Evolutionary conservation across 2,888 invertebrate species (phyloP).

Genomic region (Shargacucullia verbasci): DNA sequence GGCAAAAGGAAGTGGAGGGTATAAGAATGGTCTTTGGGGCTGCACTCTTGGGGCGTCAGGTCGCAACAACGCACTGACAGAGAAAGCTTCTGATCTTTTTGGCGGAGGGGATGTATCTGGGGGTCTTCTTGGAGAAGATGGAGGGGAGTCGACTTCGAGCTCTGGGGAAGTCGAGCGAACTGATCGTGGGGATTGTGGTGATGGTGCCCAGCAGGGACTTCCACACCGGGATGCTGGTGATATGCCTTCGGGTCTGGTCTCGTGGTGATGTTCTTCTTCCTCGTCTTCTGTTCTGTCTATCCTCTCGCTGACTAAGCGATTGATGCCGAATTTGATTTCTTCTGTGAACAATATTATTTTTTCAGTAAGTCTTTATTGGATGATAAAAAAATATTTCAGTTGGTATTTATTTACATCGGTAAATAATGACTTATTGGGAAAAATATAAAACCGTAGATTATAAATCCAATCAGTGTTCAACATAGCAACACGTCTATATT

Average conservation of each 20-base stretch:
- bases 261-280: constrained; percentile 85
- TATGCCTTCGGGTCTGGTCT: constrained; percentile 74
- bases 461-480: no score
- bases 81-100: constrained; percentile 95
- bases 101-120: constrained; percentile 85
- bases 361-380: no score
- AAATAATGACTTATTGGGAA: no score
- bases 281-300: constrained; percentile 91
- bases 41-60: constrained; percentile 93
- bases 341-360: constrained; percentile 87
- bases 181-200: constrained; percentile 83
- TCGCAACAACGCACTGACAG: constrained; percentile 94
- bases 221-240: constrained; percentile 87
- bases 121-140: constrained; percentile 89
- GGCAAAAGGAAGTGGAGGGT: constrained; percentile 90
- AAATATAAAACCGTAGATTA: no score
- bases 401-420: no score
- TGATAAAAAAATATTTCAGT: no score
- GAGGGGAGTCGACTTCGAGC: constrained; percentile 93
- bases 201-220: constrained; percentile 88
- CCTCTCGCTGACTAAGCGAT: constrained; percentile 92
- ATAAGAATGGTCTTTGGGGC: constrained; percentile 90
- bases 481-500: no score
- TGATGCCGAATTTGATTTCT: constrained; percentile 95
- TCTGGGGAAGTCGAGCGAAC: constrained; percentile 91